Evolutionary conservation across 2,888 invertebrate species (phyloP), one percentile per base, ranked within the genome.

Genomic region (Endotricha flammealis): DNA sequence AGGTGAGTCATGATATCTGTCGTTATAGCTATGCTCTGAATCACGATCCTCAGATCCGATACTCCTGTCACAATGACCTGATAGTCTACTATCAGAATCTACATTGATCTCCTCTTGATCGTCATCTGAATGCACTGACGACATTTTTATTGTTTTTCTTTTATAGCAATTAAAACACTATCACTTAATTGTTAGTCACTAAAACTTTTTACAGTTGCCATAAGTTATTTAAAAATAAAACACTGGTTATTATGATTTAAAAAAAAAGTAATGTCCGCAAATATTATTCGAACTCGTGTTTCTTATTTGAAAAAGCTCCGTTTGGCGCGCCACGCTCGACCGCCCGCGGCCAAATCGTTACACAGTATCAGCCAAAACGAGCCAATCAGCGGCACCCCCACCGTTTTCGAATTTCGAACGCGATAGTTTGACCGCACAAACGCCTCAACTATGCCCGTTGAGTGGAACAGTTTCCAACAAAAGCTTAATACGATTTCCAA

Each of bases 91-190:
- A 66, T 91, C 91, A 23, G 91, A 91, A 55, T 90, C 81, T 52
- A 91, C 91, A 59, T 91, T 91, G 51, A 91, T 91, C 76, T 91
- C 91, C 48, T 89, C 89, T 58, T 90, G 91, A 48, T 91, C 91
- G 50, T 91, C 90, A 63, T 90, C 90, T 39, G 89, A 87, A 67
- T 87, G 87, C 50, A 85, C 68, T 36, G 87, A 87, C 45, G 87
- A 87, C 87, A 87, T 87, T 44, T 70, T 73, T 31, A 36, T 34
- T 41, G 41, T 46, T 48, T 40, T 48, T 39, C 40, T 39, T 31
- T 38, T 41, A 38, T 38, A 11, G 41, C 48, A 38, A 31, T 36
- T 16, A 46, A 50, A 63, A 55, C 78, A 79, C 79, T 67, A 43
- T 44, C 77, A 79, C 77, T 61, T 20, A 39, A 52, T 38, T 38